Base-by-base conservation (phyloP, 2,797 vertebrate species). In the Cirrhinus mrigala region DNA sequence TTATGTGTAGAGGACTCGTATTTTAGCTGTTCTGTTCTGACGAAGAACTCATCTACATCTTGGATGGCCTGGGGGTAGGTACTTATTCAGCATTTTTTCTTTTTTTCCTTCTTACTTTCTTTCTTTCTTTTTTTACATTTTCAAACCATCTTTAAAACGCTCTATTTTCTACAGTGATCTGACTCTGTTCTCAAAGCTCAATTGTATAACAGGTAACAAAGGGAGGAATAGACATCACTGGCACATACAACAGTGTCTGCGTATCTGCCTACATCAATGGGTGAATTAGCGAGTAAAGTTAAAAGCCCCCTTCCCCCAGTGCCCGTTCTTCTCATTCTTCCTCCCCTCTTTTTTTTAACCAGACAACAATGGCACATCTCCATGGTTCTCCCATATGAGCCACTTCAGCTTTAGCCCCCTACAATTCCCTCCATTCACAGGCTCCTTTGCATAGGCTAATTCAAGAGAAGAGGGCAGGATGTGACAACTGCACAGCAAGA, bases 351-450 rank as follows among this genome's bases (percentile, higher is more conserved):
- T 74, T 75, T 73, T 70, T 46, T n/a, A 78, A 33, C 6, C 27
- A 52, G 54, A 85, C 66, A 69, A 81, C 78, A 90, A 87, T 87
- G 40, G 56, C 69, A 79, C 66, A 86, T 86, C 73, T 76, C 79
- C 78, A 87, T 81, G 69, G 85, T 44, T 84, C 77, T 82, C 60
- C 48, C 60, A 64, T 80, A 54, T 80, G 82, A 82, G 81, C 69
- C 87, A 83, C 87, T 82, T 85, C 70, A 87, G 82, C 84, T 80
- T 37, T 56, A 74, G 29, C 81, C 33, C 62, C 78, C 48, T 74
- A 89, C 79, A 89, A 89, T 86, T 85, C 83, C 82, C 79, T 73
- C 85, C 50, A 68, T 89, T 89, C 85, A 89, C 40, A 84, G 68
- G 29, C 83, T 80, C 37, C 62, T 37, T 84, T 89, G 54, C 74